Conservation (phyloP, 2,113 vertebrate species). For the Psittacara wagleri region DNA sequence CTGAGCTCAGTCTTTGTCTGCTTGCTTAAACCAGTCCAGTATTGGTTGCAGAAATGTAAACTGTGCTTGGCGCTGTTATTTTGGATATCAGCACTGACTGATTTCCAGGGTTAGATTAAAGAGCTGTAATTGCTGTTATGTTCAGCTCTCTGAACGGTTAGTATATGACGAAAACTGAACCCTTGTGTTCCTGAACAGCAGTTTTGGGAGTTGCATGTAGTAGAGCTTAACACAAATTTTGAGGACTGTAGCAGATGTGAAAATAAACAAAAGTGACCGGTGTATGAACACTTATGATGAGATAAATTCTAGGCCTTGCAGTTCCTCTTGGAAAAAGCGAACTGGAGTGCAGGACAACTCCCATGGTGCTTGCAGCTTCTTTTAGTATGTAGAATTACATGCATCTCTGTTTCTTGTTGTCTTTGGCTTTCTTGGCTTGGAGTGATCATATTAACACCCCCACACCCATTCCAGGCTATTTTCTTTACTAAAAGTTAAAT, state of each 20-base stretch:
- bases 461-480: not conserved
- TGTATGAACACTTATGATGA: not conserved
- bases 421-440: not conserved
- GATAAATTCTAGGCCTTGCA: not conserved
- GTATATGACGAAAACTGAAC: not conserved
- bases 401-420: not conserved
- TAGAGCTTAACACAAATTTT: not conserved
- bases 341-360: not conserved
- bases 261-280: not conserved
- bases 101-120: not conserved
- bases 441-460: not conserved
- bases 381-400: not conserved
- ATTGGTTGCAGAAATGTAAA: not conserved
- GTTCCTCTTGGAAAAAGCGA: not conserved
- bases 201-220: not conserved
- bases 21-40: not conserved
- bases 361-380: not conserved
- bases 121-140: not conserved
- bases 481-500: not conserved
- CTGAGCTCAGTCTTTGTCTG: not conserved
- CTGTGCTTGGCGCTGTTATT: not conserved
- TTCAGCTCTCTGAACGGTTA: not conserved
- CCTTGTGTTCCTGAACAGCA: not conserved
- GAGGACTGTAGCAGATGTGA: not conserved
- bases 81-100: not conserved